A percentile compares a stretch with the other conserved stretches of the same genome.
phyloP scores from a whole-genome alignment of 2,113 vertebrate genomes.

The Sula dactylatra region DNA sequence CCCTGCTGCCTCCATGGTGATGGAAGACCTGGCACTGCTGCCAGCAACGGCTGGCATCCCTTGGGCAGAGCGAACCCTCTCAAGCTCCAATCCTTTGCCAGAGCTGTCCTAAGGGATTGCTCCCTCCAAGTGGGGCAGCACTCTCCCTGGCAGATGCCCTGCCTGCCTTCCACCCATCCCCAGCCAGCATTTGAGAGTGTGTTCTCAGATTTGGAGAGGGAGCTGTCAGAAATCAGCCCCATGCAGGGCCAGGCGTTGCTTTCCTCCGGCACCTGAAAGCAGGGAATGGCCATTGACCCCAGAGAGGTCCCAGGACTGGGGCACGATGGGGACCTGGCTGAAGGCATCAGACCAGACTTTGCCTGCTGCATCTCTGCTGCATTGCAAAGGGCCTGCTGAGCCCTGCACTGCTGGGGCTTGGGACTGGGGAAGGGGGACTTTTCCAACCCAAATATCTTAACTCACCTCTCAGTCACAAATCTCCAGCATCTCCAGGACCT shows the following conservation, averaged over 20 bases:
- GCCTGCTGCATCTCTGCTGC: not conserved
- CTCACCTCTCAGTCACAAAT: not conserved
- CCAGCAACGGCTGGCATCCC: accelerated
- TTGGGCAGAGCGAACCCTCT: not conserved
- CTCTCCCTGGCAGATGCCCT: not conserved
- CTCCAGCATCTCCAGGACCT: not conserved
- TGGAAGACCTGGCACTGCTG: not conserved
- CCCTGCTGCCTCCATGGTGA: not conserved
- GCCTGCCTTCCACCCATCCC: not conserved
- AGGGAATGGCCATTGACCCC: not conserved
- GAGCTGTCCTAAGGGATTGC: not conserved
- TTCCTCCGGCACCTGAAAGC: not conserved
- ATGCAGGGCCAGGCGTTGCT: accelerated
- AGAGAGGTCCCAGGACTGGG: accelerated
- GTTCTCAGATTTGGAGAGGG: not conserved
- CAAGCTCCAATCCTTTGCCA: not conserved
- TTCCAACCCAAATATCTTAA: not conserved
- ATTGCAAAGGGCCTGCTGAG: not conserved
- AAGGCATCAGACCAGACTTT: not conserved
- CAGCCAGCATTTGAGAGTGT: not conserved
- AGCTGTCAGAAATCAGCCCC: not conserved
- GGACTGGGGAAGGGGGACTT: not conserved
- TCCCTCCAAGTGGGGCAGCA: not conserved
- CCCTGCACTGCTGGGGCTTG: not conserved
- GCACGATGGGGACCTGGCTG: not conserved